These are phyloP conservation scores for Penaeus vannamei DNA, from an alignment of 1,140 invertebrate genomes.

Conservation along the genomic window DNA sequence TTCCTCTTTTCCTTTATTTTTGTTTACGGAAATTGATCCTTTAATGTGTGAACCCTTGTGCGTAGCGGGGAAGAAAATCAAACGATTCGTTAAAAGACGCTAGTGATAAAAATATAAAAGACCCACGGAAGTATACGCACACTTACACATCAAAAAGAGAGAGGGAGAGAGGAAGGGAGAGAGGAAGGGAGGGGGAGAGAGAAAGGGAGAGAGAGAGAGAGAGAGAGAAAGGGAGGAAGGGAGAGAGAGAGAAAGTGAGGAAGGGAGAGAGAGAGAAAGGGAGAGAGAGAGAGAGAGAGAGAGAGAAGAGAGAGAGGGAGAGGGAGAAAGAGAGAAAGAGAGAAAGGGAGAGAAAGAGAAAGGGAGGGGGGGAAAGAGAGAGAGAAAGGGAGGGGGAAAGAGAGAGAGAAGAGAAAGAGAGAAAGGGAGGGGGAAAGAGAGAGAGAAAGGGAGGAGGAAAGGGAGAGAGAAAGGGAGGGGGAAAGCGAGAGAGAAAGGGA, in stretches of 20 bases:
- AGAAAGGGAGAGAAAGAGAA: neutral
- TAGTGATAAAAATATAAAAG: too few relatives aligned
- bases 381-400: neutral
- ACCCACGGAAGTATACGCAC: neutral
- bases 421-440: neutral
- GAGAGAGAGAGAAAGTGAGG: too few relatives aligned
- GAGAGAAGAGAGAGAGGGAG: constrained; percentile 26
- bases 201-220: neutral
- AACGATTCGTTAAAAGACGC: too few relatives aligned
- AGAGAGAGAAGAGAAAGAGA: too few relatives aligned
- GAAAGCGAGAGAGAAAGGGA: neutral
- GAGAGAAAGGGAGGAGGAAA: neutral
- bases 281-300: neutral
- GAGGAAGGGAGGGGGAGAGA: neutral
- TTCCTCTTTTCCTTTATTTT: too few relatives aligned
- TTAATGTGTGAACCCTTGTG: too few relatives aligned
- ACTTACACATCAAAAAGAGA: neutral
- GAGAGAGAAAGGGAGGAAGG: too few relatives aligned
- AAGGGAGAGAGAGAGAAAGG: neutral
- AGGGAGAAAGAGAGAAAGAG: constrained; percentile 45
- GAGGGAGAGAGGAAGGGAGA: constrained; percentile 46
- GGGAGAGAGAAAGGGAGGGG: neutral
- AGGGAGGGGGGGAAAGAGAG: neutral
- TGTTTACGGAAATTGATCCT: too few relatives aligned
- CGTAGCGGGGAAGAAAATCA: too few relatives aligned